A percentile compares a stretch with the other conserved stretches of the same genome.
phyloP scores from a whole-genome alignment of 2,888 invertebrate genomes.

The Stenoptilia bipunctidactyla region DNA sequence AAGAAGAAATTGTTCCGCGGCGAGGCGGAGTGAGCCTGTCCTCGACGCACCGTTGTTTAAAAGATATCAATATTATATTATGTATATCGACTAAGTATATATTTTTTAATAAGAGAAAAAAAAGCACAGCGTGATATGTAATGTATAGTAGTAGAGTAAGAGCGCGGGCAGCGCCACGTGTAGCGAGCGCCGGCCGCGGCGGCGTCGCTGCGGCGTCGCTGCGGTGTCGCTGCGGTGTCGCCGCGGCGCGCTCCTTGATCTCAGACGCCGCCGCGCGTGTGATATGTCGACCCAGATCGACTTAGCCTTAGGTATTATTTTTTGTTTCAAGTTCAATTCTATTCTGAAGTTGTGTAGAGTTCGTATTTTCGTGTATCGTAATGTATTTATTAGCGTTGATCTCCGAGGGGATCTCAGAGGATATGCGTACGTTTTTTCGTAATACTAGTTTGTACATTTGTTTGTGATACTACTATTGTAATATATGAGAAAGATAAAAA shows the following conservation, averaged over 20 bases:
- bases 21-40: slow-evolving; percentile 70
- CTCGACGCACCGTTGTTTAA: slow-evolving; percentile 68
- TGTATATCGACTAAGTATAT: slow-evolving; percentile 61
- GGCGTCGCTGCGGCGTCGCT: slow-evolving; percentile 10
- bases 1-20: slow-evolving; percentile 93
- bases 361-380: slow-evolving; percentile 58
- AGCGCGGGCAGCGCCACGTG: slow-evolving; percentile 22
- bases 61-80: slow-evolving; percentile 70
- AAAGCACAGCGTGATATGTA: slow-evolving; percentile 73
- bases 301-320: slow-evolving; percentile 63
- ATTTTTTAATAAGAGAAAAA: slow-evolving; percentile 66
- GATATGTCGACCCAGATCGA: slow-evolving; percentile 54
- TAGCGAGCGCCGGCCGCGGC: slow-evolving; percentile 14
- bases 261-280: slow-evolving; percentile 62
- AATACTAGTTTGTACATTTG: slow-evolving; percentile 71
- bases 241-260: slow-evolving; percentile 52
- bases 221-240: slow-evolving; percentile 34
- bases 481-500: slow-evolving; percentile 46
- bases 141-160: slow-evolving; percentile 63
- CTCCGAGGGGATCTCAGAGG: slow-evolving; percentile 34
- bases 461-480: slow-evolving; percentile 73
- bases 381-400: slow-evolving; percentile 63
- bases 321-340: slow-evolving; percentile 66
- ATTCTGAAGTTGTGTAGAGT: slow-evolving; percentile 64
- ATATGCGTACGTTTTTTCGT: slow-evolving; percentile 60